Evolutionary conservation across 2,888 invertebrate genomes (phyloP).

Genomic region (Clunio marinus): DNA sequence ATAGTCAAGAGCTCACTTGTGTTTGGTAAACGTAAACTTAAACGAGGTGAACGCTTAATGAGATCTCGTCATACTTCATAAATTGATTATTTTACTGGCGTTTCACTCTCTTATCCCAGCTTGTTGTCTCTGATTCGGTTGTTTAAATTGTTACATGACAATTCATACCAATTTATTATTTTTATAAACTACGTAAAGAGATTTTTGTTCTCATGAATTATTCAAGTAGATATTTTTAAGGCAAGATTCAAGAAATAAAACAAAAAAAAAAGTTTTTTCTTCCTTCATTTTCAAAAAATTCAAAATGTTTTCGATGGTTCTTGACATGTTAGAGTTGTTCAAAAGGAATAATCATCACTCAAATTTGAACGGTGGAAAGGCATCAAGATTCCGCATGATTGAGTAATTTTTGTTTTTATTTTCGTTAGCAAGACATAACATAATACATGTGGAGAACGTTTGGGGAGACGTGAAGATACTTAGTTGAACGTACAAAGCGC

Average conservation of each 20-base stretch:
- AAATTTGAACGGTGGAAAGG: slow-evolving; percentile 3
- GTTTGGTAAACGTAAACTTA: no score
- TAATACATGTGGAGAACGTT: neutral
- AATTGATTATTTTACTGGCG: slow-evolving; percentile 13
- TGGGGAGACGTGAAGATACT: neutral
- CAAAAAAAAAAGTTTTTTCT: neutral
- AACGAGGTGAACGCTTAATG: slow-evolving; percentile 20
- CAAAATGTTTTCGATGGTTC: neutral
- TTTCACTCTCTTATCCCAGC: neutral
- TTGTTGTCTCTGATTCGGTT: slow-evolving; percentile 8
- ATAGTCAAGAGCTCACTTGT: neutral
- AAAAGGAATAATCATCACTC: slow-evolving; percentile 29
- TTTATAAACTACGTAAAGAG: neutral
- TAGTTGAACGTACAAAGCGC: neutral
- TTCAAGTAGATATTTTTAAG: slow-evolving; percentile 1
- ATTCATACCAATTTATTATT: slow-evolving; percentile 1
- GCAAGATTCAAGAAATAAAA: neutral
- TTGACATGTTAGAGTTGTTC: neutral
- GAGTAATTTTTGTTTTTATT: slow-evolving; percentile 15
- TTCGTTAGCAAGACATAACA: neutral
- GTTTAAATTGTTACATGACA: slow-evolving; percentile 30
- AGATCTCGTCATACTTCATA: slow-evolving; percentile 29
- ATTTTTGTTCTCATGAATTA: slow-evolving; percentile 25
- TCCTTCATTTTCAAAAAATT: no score
- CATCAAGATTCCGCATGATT: slow-evolving; percentile 24